Evolutionary conservation across 2,888 invertebrate genomes (phyloP), one percentile per base, ranked within the genome.

Genomic region (Ceramica pisi): DNA sequence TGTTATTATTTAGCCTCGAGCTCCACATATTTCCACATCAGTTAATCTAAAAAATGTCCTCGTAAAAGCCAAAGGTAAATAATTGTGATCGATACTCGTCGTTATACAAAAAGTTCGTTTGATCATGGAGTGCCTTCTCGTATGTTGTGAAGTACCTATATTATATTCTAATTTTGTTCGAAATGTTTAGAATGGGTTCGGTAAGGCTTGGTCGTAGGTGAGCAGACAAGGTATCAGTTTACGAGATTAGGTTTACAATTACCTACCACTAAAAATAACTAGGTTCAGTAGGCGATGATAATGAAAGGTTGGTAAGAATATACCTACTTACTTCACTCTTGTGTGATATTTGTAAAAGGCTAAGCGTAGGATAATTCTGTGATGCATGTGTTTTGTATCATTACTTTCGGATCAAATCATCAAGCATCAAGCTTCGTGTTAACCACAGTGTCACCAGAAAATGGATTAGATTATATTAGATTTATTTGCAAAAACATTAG

Each of bases 51-150:
- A 12, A 46, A 46, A 21, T n/a, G 21, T 38, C 21, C 56, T 76
- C 44, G 50, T 16, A 67, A 38, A 73, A 67, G 21, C 57, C 35
- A 50, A 1, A 26, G 14, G 56, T 56, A 48, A 10, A 21, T 72
- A 76, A 50, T 38, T 57, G 41, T 50, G 35, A 76, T 73, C 56
- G 50, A 67, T 73, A 76, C 19, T 35, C 41, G 26, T 56, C 35
- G 68, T 50, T 76, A 14, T 19, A 57, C 26, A 67, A 68, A 76
- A 67, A 76, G 35, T 57, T 57, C 69, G 68, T 76, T 73, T 76
- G 57, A 68, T 67, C 67, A 67, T 35, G 35, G 50, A 56, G 48
- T 23, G 41, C 65, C 14, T 41, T 31, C 10, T 71, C 16, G 23
- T 19, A 23, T 26, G 19, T 72, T 35, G 8, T 12, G 21, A 23